Evolutionary conservation across 2,113 vertebrate species (phyloP).

Genomic region (Megalops atlanticus): DNA sequence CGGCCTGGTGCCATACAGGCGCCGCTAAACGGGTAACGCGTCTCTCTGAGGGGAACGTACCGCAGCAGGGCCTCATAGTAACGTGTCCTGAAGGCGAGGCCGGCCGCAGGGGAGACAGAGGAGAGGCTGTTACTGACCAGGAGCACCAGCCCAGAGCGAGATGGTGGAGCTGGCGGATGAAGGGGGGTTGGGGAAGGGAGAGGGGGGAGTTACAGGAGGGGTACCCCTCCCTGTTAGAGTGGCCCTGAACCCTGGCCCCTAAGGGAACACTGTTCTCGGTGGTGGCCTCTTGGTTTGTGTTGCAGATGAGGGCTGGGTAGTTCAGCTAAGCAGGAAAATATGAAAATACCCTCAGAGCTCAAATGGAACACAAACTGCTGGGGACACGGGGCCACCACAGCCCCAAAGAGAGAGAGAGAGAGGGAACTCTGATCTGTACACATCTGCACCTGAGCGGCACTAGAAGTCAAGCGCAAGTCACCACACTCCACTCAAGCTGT

Average conservation of each 20-base stretch:
- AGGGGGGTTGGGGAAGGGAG: neutral
- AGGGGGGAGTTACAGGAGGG: neutral
- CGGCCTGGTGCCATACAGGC: neutral
- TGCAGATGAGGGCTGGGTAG: neutral
- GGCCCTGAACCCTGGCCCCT: neutral
- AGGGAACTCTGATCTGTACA: neutral
- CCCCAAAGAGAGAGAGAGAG: neutral
- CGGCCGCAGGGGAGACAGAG: conserved; percentile 42
- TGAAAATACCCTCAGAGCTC: too few relatives aligned
- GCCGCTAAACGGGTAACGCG: neutral
- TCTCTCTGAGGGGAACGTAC: conserved; percentile 62
- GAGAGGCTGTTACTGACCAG: conserved; percentile 50
- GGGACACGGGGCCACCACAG: neutral
- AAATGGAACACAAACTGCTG: neutral
- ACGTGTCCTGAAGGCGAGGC: conserved; percentile 69
- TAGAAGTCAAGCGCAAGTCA: neutral
- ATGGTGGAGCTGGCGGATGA: conserved; percentile 1
- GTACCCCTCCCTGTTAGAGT: neutral
- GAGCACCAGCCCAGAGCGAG: conserved; percentile 20
- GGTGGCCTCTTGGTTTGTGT: neutral
- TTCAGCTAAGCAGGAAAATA: neutral
- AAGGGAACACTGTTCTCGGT: neutral
- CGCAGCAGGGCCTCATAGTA: conserved; percentile 77
- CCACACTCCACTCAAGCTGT: neutral
- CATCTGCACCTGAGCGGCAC: neutral